A percentile compares a stretch with the other conserved stretches of the same genome.
Conservation (phyloP, 2,888 invertebrate species). For the Teleiodes luculella region DNA sequence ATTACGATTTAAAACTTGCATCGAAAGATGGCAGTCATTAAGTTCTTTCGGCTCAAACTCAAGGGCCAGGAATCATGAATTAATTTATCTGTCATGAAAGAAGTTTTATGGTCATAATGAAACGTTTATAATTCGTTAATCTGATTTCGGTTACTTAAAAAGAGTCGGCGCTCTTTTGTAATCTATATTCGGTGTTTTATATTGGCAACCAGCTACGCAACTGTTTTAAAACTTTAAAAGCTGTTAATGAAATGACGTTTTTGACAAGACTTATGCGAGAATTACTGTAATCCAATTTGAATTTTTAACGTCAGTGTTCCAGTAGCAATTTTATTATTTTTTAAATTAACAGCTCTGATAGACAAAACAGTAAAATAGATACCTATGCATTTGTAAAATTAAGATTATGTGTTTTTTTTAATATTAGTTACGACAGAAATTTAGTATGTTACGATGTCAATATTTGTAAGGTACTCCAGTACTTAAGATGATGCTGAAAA, state of each 20-base stretch:
- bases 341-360: too few species aligned
- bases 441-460: too few species aligned
- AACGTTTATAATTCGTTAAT: constrained; percentile 6
- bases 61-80: constrained; percentile 12
- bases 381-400: too few species aligned
- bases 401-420: too few species aligned
- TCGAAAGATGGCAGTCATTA: constrained; percentile 27
- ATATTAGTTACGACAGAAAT: too few species aligned
- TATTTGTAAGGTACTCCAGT: too few species aligned
- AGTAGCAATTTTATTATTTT: too few species aligned
- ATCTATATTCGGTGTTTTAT: neutral
- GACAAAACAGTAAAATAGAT: too few species aligned
- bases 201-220: neutral
- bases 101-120: constrained; percentile 1
- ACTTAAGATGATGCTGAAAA: too few species aligned
- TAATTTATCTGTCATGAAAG: constrained; percentile 7
- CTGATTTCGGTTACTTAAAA: neutral
- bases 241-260: neutral
- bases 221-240: neutral
- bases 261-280: neutral
- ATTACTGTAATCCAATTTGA: too few species aligned
- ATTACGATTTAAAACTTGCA: constrained; percentile 15
- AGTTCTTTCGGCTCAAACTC: constrained; percentile 25
- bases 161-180: constrained; percentile 2
- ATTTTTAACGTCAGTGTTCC: too few species aligned